phyloP scores from a whole-genome alignment of 2,888 invertebrate genomes.

The Saturnia japonica region DNA sequence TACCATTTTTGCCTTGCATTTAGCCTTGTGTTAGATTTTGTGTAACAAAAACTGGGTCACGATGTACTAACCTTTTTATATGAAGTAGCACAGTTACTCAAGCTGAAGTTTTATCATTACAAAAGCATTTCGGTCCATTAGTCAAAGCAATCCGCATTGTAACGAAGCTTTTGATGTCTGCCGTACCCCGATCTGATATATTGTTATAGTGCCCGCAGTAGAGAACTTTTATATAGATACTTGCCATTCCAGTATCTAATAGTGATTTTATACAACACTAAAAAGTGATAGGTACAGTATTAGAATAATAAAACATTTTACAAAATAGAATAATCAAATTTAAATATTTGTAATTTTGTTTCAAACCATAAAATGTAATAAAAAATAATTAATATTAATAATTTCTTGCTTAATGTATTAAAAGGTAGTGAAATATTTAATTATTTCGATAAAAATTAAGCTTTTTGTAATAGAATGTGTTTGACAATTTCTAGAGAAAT shows the following conservation, averaged over 20 bases:
- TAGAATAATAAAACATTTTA: no score
- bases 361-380: no score
- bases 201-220: not conserved
- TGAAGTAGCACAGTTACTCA: constrained; percentile 13
- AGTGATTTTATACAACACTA: not conserved
- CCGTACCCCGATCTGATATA: not conserved
- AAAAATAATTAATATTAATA: not conserved
- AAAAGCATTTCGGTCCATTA: constrained; percentile 30
- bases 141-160: constrained; percentile 23
- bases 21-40: constrained; percentile 4
- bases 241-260: not conserved
- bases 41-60: constrained; percentile 2
- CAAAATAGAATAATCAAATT: not conserved
- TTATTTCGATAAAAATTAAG: not conserved
- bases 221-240: not conserved
- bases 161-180: constrained; percentile 25
- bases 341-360: not conserved
- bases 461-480: not conserved
- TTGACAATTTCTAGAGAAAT: not conserved
- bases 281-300: not conserved
- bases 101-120: constrained; percentile 10
- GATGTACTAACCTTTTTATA: constrained; percentile 11
- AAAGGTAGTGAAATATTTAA: not conserved
- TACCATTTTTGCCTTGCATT: not conserved
- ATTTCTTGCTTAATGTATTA: not conserved